phyloP scores from a whole-genome alignment of 1,140 invertebrate species.

The Lethrus apterus region DNA sequence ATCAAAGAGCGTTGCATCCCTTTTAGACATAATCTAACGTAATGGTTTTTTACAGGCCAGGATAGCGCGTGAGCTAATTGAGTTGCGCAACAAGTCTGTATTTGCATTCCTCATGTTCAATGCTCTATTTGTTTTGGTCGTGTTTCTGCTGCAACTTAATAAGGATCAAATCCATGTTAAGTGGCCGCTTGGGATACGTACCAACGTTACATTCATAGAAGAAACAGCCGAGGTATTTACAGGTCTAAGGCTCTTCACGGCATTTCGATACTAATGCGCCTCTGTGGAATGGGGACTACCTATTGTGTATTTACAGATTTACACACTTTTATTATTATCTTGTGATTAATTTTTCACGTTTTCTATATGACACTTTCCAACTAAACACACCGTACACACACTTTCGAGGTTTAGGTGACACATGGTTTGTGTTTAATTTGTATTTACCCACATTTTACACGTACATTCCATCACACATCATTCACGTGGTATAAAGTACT shows the following conservation, averaged over 20 bases:
- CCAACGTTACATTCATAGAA: constrained; percentile 88
- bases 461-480: no score
- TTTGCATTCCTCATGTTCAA: constrained; percentile 99
- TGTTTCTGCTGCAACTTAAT: constrained; percentile 96
- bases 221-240: constrained; percentile 75
- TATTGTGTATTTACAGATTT: constrained; percentile 11
- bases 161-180: constrained; percentile 93
- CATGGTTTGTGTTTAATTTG: constrained; percentile 9
- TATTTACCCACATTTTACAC: constrained; percentile 6
- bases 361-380: constrained; percentile 12
- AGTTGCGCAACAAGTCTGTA: constrained; percentile 91
- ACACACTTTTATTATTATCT: constrained; percentile 5
- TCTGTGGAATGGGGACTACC: constrained; percentile 19
- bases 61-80: constrained; percentile 80
- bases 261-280: constrained; percentile 37
- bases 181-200: constrained; percentile 90
- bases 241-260: constrained; percentile 21
- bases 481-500: no score
- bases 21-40: constrained; percentile 22
- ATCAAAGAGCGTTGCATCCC: constrained; percentile 31
- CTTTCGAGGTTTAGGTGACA: constrained; percentile 11
- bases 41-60: constrained; percentile 63
- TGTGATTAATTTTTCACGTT: constrained; percentile 16
- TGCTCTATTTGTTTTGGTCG: constrained; percentile 96
- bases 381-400: constrained; percentile 11